Evolutionary conservation across 2,113 vertebrate genomes (phyloP).

Genomic region (Orthonyx spaldingii): DNA sequence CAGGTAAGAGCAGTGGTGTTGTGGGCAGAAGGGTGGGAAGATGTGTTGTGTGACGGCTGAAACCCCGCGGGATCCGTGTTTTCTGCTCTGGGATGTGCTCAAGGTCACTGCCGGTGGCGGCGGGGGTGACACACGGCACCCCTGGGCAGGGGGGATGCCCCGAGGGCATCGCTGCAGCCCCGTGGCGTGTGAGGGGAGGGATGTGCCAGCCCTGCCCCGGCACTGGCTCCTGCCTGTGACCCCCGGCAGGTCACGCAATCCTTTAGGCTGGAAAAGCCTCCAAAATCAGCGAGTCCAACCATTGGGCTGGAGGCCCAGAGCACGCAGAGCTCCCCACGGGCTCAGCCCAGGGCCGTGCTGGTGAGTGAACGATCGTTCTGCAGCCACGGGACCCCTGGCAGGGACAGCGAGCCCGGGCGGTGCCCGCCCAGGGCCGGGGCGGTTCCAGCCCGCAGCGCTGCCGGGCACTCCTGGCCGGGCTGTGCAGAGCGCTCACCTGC

Average conservation of each 20-base stretch:
- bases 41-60: fast-evolving
- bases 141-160: not conserved
- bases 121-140: fast-evolving
- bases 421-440: not conserved
- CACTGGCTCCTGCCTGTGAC: not conserved
- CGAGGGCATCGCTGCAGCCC: not conserved
- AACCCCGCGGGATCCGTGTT: not conserved
- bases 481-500: not conserved
- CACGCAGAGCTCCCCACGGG: fast-evolving
- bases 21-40: not conserved
- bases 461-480: fast-evolving
- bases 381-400: not conserved
- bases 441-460: fast-evolving
- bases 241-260: not conserved
- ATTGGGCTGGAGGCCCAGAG: not conserved
- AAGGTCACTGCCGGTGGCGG: not conserved
- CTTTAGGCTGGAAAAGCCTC: not conserved
- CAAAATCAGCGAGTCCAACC: not conserved
- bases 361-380: fast-evolving
- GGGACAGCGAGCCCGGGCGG: not conserved
- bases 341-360: not conserved
- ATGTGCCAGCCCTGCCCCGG: not conserved
- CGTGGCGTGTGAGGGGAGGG: fast-evolving
- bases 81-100: not conserved
- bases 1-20: slow-evolving; percentile 4